Base-by-base conservation (phyloP, 2,888 invertebrate species). In the Amiota mariae region DNA sequence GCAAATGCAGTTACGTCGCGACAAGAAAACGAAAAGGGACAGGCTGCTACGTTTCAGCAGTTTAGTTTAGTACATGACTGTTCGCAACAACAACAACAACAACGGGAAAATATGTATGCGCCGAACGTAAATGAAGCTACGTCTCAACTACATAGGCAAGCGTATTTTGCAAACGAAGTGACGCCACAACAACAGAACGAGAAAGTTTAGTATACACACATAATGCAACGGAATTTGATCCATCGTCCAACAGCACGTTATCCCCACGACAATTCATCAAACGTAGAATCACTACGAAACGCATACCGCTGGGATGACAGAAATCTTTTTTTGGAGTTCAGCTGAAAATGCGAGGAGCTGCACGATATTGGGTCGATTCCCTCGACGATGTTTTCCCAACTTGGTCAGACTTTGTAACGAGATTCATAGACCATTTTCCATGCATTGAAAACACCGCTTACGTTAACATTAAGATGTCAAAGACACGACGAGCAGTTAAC, bases 371-470 rank as follows among this genome's bases (percentile, higher is more conserved):
- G 36, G 63, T 63, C 20, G 36, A 46, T 13, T 63, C n/a, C n/a
- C n/a, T 64, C 11, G 18, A 46, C 13, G 64, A 46, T 18, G 18
- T 64, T 47, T 64, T 64, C 15, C 48, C 2, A 47, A 15, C 71
- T 11, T 74, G 71, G 75, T 18, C 48, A 67, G 71, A 72, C 54
- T 75, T 75, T 24, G 70, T 63, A 8, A 66, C 57, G 8, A 72
- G 68, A 72, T 75, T 77, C 36, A 0, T 56, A 4, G 0, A 48
- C n/a, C 63, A 71, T 57, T 75, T 76, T 54, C 75, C 73, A 13
- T 72, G 51, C 15, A 56, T n/a, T 46, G 72, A 73, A 47, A 77
- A 77, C 67, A 59, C 68, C n/a, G 73, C 71, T 6, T 72, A 74
- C 24, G 56, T 72, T 8, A 72, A 73, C 20, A 74, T 74, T 24